Base-by-base conservation (phyloP, 1,140 invertebrate genomes). In the Neodiprion lecontei region DNA sequence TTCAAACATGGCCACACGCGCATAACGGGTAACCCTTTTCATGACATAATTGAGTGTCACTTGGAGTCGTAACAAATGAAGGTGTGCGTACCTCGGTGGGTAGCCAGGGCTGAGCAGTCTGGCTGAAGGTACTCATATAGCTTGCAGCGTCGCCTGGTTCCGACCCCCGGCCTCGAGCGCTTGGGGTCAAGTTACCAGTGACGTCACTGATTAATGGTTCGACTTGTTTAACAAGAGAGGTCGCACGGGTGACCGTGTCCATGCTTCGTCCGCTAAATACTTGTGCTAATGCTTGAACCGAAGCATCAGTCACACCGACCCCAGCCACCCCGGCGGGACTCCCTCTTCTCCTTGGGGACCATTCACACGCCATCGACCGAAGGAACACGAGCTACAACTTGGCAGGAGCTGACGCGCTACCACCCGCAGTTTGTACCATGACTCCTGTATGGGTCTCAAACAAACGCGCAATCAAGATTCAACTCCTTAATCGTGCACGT, bases 21-120 rank as follows among this genome's bases (percentile, higher is more conserved):
- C 67, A 72, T 75, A 40, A 40, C 2, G 28, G 28, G 28, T 77
- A 81, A 83, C 76, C 80, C 82, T 83, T 83, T 83, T 71, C 67
- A 73, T 71, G 75, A 79, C 81, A 84, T 84, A 84, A 84, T 83
- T 83, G 83, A 82, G 83, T 84, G 83, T 84, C 83, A 83, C 81
- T 81, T 80, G 79, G 81, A 40, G 2, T 78, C 79, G 81, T 84
- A 84, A 84, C 81, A 83, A 84, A 84, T 84, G 83, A 79, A 82
- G 78, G 80, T 78, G 49, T 48, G 77, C 70, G 75, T 61, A 17
- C 5, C 53, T 61, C 11, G 53, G 49, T 48, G 77, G 69, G 75
- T 61, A 17, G 53, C 53, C n/a, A 61, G 53, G 53, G 53, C 53
- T 17, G 75, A 69, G 53, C 68, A 40, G 21, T 47, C 68, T 69